Evolutionary conservation across 2,888 invertebrate species (phyloP).

Genomic region (Eupeodes luniger): DNA sequence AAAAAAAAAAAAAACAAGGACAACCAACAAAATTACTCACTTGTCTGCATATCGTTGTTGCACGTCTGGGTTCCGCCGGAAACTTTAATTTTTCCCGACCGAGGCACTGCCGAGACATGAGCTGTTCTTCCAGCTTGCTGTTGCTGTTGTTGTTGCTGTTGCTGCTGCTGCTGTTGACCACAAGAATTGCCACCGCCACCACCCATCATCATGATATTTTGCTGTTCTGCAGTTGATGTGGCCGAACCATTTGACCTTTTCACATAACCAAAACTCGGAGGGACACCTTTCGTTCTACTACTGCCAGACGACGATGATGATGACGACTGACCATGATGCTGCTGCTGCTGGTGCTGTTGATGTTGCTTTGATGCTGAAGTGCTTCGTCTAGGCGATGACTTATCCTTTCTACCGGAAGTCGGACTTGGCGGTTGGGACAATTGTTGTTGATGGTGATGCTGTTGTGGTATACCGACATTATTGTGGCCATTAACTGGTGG

Average conservation of each 20-base stretch:
- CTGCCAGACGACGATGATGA: conserved; percentile 79
- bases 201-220: conserved; percentile 82
- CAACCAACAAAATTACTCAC: conserved; percentile 84
- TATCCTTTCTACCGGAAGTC: conserved; percentile 80
- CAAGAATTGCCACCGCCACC: conserved; percentile 75
- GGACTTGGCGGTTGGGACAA: conserved; percentile 78
- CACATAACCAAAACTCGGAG: conserved; percentile 93
- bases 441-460: conserved; percentile 68
- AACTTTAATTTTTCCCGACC: conserved; percentile 92
- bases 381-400: conserved; percentile 83
- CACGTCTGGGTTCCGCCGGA: conserved; percentile 96
- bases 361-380: conserved; percentile 79
- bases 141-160: conserved; percentile 66
- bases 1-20: background rate
- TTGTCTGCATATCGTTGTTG: conserved; percentile 90
- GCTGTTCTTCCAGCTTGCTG: conserved; percentile 87
- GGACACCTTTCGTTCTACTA: conserved; percentile 89
- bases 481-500: conserved; percentile 78
- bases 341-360: conserved; percentile 49
- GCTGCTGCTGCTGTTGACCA: conserved; percentile 68
- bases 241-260: conserved; percentile 89
- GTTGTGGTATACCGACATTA: conserved; percentile 58
- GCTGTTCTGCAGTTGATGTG: conserved; percentile 84
- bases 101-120: conserved; percentile 93
- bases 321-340: conserved; percentile 65